Conservation (phyloP, 2,888 invertebrate genomes). For the Taphrorychus bicolor region DNA sequence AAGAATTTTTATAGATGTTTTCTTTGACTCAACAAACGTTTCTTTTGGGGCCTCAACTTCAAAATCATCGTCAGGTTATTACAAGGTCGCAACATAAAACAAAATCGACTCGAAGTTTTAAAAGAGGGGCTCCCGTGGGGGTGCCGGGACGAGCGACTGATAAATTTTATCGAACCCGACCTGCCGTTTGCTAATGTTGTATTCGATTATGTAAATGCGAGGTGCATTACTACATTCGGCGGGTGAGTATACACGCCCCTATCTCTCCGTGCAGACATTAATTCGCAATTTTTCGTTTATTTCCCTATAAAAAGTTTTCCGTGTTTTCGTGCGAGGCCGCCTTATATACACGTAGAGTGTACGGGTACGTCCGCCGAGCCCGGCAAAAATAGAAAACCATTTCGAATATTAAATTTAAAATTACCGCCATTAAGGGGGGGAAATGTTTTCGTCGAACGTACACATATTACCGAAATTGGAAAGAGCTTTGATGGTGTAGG, state of each 20-base stretch:
- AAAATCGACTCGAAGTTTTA: background rate
- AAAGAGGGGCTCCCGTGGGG: background rate
- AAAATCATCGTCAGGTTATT: no score
- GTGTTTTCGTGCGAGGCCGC: slow-evolving; percentile 23
- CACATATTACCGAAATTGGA: slow-evolving; percentile 22
- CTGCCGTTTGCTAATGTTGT: slow-evolving; percentile 36
- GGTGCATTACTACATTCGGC: slow-evolving; percentile 32
- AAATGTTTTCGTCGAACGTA: slow-evolving; percentile 29
- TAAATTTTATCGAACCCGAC: slow-evolving; percentile 27
- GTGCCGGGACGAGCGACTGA: slow-evolving; percentile 13
- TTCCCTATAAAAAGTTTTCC: slow-evolving; percentile 34
- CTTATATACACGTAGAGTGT: slow-evolving; percentile 24
- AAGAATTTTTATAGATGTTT: no score
- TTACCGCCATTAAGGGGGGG: slow-evolving; percentile 32
- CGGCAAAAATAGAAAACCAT: slow-evolving; percentile 36
- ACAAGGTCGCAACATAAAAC: background rate
- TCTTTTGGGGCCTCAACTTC: no score
- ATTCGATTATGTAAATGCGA: slow-evolving; percentile 39
- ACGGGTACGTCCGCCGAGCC: no score
- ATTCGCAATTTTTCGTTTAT: slow-evolving; percentile 41
- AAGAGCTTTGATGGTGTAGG: background rate
- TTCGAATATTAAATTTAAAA: slow-evolving; percentile 40
- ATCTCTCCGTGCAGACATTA: slow-evolving; percentile 28
- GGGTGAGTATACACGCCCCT: slow-evolving; percentile 23
- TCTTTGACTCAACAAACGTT: no score